Base-by-base conservation (phyloP, 2,113 vertebrate genomes). In the Gulo gulo region DNA sequence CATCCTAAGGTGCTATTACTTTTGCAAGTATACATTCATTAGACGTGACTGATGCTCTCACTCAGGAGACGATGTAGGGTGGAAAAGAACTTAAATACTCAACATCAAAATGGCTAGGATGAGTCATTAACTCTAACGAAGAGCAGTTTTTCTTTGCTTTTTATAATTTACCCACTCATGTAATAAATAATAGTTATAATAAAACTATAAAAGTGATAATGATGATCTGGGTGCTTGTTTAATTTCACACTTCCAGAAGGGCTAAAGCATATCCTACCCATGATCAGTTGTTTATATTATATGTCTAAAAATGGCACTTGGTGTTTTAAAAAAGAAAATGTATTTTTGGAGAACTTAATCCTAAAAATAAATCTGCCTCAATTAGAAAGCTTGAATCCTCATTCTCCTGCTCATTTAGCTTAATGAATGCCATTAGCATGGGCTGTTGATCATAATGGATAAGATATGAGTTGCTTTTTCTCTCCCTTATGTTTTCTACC, bases 331-430 rank as follows among this genome's bases (percentile, higher is more conserved):
- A 97, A 97, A 83, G 81, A 63, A 97, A 94, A 96, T 95, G 65
- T 97, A 98, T 97, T 97, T 98, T 88, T 52, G 34, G 84, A 94
- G 47, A 93, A 93, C 95, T 96, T 93, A 26, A 95, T 93, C 85
- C 97, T 96, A 96, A 97, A 98, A 98, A 98, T 98, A 98, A 97
- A 98, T 95, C 84, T 92, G 76, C 78, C 78, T 97, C 96, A 97
- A 97, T 97, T 97, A 97, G 65, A 71, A 97, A 94, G 50, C 67
- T 76, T 67, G 36, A 94, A 59, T 90, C 61, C 89, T 95, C 86
- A 90, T 95, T 97, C 94, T 96, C 91, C 88, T 95, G 84, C 94
- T 97, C 91, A 91, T 97, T 97, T 96, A 95, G 95, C 84, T 97
- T 98, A 98, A 98, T 97, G 97, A 97, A 96, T 94, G 81, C 82